phyloP scores from a whole-genome alignment of 1,140 invertebrate genomes.

The Orchesella cincta region DNA sequence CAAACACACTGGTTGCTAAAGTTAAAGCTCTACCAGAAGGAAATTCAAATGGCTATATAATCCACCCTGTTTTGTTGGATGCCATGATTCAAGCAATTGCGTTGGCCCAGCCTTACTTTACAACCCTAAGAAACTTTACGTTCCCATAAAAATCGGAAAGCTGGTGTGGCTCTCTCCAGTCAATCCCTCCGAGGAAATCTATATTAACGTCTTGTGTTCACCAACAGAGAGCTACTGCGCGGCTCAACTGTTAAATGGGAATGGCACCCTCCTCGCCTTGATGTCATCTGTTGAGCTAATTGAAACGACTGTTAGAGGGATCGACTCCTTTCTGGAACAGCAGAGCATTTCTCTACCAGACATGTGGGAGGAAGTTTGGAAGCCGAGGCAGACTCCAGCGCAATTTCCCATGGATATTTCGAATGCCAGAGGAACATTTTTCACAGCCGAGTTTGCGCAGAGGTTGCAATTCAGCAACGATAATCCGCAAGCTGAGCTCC shows the following conservation, averaged over 20 bases:
- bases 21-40: slow-evolving; percentile 32
- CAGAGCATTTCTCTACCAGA: slow-evolving; percentile 20
- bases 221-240: not conserved
- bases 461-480: not conserved
- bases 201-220: not conserved
- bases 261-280: slow-evolving; percentile 5
- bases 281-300: slow-evolving; percentile 33
- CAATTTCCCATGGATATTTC: not conserved
- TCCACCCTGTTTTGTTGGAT: slow-evolving; percentile 40
- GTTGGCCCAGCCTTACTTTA: not conserved
- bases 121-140: slow-evolving; percentile 1
- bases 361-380: slow-evolving; percentile 38
- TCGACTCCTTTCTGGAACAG: slow-evolving; percentile 21
- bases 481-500: not conserved
- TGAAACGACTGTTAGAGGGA: slow-evolving; percentile 8
- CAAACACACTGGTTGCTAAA: slow-evolving; percentile 5
- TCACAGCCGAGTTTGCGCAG: not conserved
- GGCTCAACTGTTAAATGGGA: not conserved
- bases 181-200: not conserved
- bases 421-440: not conserved
- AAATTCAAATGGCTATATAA: slow-evolving; percentile 12
- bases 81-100: slow-evolving; percentile 40
- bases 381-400: too few species aligned
- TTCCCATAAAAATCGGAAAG: slow-evolving; percentile 36
- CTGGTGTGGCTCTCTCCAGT: slow-evolving; percentile 31